Percentiles rank a stretch among this genome's conserved stretches.
phyloP scores from a whole-genome alignment of 2,888 invertebrate species.

The Gryllus longicercus region DNA sequence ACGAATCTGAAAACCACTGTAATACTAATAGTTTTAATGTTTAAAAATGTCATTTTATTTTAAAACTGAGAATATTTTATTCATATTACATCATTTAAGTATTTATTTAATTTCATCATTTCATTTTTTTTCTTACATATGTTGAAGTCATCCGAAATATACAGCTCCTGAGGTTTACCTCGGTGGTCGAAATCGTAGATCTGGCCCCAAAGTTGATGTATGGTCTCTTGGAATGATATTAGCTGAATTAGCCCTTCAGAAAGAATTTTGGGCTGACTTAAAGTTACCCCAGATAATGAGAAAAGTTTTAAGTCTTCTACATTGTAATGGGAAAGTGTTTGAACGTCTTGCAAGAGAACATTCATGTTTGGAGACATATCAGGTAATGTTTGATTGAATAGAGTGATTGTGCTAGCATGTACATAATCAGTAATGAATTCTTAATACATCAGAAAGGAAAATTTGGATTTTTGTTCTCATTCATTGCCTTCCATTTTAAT shows the following conservation, averaged over 20 bases:
- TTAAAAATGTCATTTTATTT: too few species aligned
- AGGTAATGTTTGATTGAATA: constrained; percentile 48
- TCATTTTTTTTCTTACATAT: constrained; percentile 33
- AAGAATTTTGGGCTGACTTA: constrained; percentile 66
- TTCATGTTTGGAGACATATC: constrained; percentile 58
- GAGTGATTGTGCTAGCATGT: neutral
- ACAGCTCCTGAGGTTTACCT: constrained; percentile 78
- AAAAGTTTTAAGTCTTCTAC: constrained; percentile 70
- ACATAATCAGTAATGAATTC: too few species aligned
- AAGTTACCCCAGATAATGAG: constrained; percentile 72
- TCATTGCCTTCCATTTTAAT: too few species aligned
- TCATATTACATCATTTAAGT: too few species aligned
- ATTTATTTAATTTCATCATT: neutral
- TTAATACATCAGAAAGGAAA: too few species aligned
- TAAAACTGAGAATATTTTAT: too few species aligned
- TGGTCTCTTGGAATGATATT: constrained; percentile 94
- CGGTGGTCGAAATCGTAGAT: constrained; percentile 52
- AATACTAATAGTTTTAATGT: too few species aligned
- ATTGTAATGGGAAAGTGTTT: constrained; percentile 56
- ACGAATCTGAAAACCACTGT: too few species aligned
- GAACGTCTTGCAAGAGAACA: constrained; percentile 77
- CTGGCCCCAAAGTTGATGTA: constrained; percentile 77
- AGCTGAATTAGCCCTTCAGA: constrained; percentile 70
- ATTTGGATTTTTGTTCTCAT: too few species aligned
- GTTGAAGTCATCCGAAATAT: constrained; percentile 67